Evolutionary conservation across 2,888 invertebrate genomes (phyloP), one percentile per base, ranked within the genome.

Genomic region (Scaptodrosophila latifasciaeformis): DNA sequence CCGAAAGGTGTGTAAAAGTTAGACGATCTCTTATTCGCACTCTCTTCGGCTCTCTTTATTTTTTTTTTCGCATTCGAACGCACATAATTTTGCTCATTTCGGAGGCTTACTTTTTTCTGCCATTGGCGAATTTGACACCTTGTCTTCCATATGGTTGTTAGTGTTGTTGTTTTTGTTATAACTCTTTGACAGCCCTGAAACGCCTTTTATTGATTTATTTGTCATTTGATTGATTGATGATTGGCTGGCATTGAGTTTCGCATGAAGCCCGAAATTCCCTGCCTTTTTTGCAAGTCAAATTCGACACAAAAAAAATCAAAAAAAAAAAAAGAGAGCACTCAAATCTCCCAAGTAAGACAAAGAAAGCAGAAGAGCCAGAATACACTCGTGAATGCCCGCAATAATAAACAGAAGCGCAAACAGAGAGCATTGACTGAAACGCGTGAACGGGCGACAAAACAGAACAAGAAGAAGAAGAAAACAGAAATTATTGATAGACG

Each of bases 401-500:
- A 7, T 12, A 15, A 24, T 19, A 18, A 19, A 45, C 17, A 19
- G 31, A 31, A 17, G 34, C 31, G 46, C 4, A 37, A 2, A 43
- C 29, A 21, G 44, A 31, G 34, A 15, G 30, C 39, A 46, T 4
- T 35, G 45, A 37, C 59, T 31, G 34, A 34, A 39, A 31, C n/a
- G n/a, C n/a, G n/a, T n/a, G n/a, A n/a, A n/a, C n/a, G n/a, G n/a
- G 58, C 12, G 9, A 54, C 59, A 42, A 45, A 13, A 27, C 17
- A 37, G 17, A 29, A 39, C 19, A 18, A 2, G 17, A 35, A 18
- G 10, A 46, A 54, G 7, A 45, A 45, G 40, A n/a, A 17, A 18
- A 70, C 46, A 42, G 40, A 65, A 54, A 59, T 76, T 69, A 62
- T 79, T 79, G 71, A 71, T 79, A 71, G 77, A 71, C 77, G 74